phyloP scores from a whole-genome alignment of 2,113 vertebrate species.

The Nymphicus hollandicus region DNA sequence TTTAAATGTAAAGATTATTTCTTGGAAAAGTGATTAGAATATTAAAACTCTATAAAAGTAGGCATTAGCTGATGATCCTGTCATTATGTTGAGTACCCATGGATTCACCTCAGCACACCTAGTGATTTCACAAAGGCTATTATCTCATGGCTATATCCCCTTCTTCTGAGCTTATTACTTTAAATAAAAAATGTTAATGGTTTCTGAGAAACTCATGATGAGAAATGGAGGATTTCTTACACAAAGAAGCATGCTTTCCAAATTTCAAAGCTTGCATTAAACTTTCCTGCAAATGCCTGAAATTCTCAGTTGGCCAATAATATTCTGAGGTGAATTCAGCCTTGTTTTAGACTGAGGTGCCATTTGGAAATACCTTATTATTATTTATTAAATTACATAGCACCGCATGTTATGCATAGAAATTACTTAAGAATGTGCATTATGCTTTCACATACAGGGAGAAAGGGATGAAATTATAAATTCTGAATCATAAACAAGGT shows the following conservation, averaged over 20 bases:
- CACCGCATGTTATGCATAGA: not conserved
- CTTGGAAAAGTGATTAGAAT: constrained; percentile 77
- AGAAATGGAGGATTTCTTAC: constrained; percentile 49
- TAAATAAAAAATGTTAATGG: constrained; percentile 79
- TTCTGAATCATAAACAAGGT: not conserved
- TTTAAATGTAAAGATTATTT: constrained; percentile 72
- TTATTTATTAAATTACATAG: constrained; percentile 61
- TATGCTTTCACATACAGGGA: not conserved
- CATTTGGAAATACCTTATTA: constrained; percentile 17
- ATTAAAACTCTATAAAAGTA: constrained; percentile 67
- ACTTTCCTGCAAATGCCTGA: constrained; percentile 56
- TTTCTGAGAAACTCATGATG: constrained; percentile 74
- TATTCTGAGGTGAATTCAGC: constrained; percentile 31
- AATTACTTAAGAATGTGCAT: not conserved
- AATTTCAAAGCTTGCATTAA: constrained; percentile 66
- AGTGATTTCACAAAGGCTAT: constrained; percentile 68
- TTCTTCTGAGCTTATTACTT: constrained; percentile 72
- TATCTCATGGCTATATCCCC: constrained; percentile 62
- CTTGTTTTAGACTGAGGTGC: constrained; percentile 1
- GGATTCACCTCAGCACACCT: constrained; percentile 69
- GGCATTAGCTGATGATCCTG: constrained; percentile 63
- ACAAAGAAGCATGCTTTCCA: constrained; percentile 46
- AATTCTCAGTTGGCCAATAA: constrained; percentile 44
- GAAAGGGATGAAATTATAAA: not conserved
- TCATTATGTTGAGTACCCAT: constrained; percentile 69